These are phyloP conservation scores for Astropecten irregularis DNA, from an alignment of 53 echinoderm and acorn worm genomes.

Conservation along the genomic window DNA sequence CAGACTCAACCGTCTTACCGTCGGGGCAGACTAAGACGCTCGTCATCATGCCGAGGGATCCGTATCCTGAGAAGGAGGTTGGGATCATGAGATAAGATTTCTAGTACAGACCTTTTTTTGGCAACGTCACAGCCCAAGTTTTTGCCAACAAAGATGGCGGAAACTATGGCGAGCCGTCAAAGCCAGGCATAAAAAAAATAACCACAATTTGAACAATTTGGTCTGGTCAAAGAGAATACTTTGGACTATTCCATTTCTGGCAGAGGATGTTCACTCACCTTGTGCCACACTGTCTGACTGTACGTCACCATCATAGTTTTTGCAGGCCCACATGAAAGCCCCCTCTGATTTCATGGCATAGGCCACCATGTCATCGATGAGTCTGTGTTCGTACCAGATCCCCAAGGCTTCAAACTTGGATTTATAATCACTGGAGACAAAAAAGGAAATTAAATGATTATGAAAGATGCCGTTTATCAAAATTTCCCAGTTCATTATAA, in stretches of 20 bases:
- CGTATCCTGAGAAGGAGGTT: slow-evolving; percentile 69
- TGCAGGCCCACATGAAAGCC: slow-evolving; percentile 97
- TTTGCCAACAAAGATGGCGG: no score
- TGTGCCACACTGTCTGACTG: slow-evolving; percentile 97
- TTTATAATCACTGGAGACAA: slow-evolving; percentile 70
- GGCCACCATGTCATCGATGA: slow-evolving; percentile 99
- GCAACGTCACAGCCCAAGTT: no score
- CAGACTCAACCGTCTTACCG: slow-evolving; percentile 92
- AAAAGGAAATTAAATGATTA: neutral
- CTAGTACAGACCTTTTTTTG: no score
- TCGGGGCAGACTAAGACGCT: slow-evolving; percentile 91
- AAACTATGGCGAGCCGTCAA: no score
- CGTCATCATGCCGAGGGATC: slow-evolving; percentile 99
- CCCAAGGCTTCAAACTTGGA: slow-evolving; percentile 74
- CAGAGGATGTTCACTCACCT: slow-evolving; percentile 51
- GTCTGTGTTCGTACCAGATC: slow-evolving; percentile 92
- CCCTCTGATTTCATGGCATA: slow-evolving; percentile 91
- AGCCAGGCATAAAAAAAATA: no score
- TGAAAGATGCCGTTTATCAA: neutral
- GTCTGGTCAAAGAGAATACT: no score
- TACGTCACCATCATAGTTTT: slow-evolving; percentile 97
- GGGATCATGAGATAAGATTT: no score
- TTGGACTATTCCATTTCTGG: neutral
- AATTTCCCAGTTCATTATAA: neutral
- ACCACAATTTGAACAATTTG: no score